These are phyloP conservation scores for Actinia tenebrosa DNA, from an alignment of 64 coral and sea anemone genomes.

Conservation along the genomic window DNA sequence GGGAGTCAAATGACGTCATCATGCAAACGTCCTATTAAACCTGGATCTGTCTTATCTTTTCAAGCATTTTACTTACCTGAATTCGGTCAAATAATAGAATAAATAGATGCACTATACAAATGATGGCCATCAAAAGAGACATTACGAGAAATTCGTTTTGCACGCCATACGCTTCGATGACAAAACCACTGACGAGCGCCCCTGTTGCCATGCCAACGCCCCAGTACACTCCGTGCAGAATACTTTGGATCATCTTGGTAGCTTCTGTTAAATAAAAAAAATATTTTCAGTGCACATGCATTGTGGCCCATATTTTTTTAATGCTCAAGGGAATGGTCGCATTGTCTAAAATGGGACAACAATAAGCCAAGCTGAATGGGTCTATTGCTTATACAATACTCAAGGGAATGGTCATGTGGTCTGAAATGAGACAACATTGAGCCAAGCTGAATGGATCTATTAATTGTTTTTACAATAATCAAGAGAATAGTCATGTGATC, in stretches of 20 bases:
- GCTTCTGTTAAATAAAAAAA: slow-evolving; percentile 35
- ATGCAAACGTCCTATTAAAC: no score
- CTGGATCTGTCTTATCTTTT: no score
- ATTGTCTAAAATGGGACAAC: no score
- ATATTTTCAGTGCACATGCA: not conserved
- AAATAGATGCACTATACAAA: slow-evolving; percentile 53
- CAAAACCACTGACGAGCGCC: slow-evolving; percentile 64
- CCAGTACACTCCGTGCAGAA: slow-evolving; percentile 86
- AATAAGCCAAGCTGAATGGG: no score
- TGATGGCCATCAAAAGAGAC: slow-evolving; percentile 32
- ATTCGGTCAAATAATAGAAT: slow-evolving; percentile 54
- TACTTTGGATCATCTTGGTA: slow-evolving; percentile 68
- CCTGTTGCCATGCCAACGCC: slow-evolving; percentile 82
- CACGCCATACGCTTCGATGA: slow-evolving; percentile 46
- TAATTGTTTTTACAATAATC: no score
- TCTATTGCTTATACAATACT: no score
- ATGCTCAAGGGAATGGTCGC: not conserved
- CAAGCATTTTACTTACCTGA: not conserved
- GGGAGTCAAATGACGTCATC: no score
- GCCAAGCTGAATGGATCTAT: no score
- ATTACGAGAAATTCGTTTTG: slow-evolving; percentile 50
- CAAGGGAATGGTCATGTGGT: no score
- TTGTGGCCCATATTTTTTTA: not conserved
- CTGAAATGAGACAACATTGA: no score
- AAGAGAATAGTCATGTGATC: no score